Evolutionary conservation across 2,113 vertebrate genomes (phyloP), one percentile per base, ranked within the genome.

Genomic region (Salvator merianae): DNA sequence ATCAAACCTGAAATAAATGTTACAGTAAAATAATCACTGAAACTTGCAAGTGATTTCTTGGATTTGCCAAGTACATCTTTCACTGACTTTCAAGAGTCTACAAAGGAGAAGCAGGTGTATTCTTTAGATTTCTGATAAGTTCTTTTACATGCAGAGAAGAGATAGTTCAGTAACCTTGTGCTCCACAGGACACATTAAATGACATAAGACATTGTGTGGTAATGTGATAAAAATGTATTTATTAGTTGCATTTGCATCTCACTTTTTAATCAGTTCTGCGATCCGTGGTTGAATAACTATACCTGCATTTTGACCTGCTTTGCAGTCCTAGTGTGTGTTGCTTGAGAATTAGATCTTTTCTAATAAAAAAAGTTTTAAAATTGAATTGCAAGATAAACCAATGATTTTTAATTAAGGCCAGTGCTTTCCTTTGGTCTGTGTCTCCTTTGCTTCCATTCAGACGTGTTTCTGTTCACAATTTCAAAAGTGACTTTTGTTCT

Each of bases 21-120:
- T 0, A 0, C 79, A 84, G 83, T 92, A 89, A 93, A 91, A 92
- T 95, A 96, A 95, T 65, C 63, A 65, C 6, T 95, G 90, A 78
- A 68, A 90, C 81, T 77, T 88, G 72, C 30, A 93, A 94, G 93
- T 92, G 94, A 93, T 95, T 89, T 94, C 86, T 88, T 89, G 81
- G 66, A 1, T 63, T 71, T n/a, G 13, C 87, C 88, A 66, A 70
- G 74, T 84, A 82, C 78, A 14, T 30, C 26, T 87, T 72, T 86
- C 82, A 50, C 73, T 87, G 81, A 70, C 75, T 0, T 40, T 40
- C 22, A 73, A 73, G 71, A 22, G 20, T 28, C 28, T 40, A 13
- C 22, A 73, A 43, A 43, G 43, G 38, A 28, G 70, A 72, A 73
- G 71, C 71, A 73, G 12, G 12, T 43, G 38, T 10, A 43, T 8